Base-by-base conservation (phyloP, 2,888 invertebrate species). In the Acrobasis repandana region DNA sequence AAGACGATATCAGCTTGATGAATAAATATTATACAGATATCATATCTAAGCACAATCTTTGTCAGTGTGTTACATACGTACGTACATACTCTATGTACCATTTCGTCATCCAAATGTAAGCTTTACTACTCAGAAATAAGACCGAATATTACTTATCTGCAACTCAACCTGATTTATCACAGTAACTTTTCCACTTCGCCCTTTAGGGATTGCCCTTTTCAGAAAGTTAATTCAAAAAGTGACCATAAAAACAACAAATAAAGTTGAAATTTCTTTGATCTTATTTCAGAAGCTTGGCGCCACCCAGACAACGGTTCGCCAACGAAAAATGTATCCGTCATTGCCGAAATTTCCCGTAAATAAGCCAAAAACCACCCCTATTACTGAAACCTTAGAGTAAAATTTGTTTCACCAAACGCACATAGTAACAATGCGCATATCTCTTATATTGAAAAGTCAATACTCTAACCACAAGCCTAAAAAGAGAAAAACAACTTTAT, bases 281-380 rank as follows among this genome's bases (percentile, higher is more conserved):
- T 52, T 16, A 10, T 33, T 38, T 16, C 11, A 9, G 10, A 58
- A 61, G 47, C 61, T 70, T 73, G 81, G 80, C 80, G 80, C 80
- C 82, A 82, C 80, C 82, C 81, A 80, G 81, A 80, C 82, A 77
- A 64, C 66, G 72, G 73, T 76, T 62, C 77, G 76, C 78, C 75
- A 76, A 68, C 73, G 75, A 74, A 77, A 79, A 71, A 78, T 67
- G 76, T 77, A 76, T 74, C 71, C 73, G 71, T 67, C 64, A 58
- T 64, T 67, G 72, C 56, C 63, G 34, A 65, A 69, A 69, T 71
- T 65, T 51, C 20, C 33, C 38, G 11, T 48, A 43, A 28, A 49
- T 1, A 67, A 68, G 56, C 56, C 33, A 5, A 74, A 73, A 73
- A 64, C 58, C 48, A 16, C 64, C 70, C 64, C 61, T 73, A 70